These are phyloP conservation scores for Euclidia mi DNA, from an alignment of 2,888 invertebrate species.

Conservation along the genomic window DNA sequence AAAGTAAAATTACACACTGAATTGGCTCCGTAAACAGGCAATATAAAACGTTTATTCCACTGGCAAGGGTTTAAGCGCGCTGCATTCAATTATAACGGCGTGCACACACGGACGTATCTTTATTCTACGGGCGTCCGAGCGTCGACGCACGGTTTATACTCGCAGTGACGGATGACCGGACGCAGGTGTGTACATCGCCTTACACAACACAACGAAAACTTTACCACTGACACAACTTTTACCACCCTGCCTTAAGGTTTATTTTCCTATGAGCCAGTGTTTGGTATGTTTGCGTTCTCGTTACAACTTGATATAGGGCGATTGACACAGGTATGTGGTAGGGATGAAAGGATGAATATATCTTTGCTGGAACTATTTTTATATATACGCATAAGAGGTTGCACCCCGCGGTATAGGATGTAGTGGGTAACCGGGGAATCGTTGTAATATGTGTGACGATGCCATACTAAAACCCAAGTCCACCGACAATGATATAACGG, in stretches of 20 bases:
- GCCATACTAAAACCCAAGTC: background rate
- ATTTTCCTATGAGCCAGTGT: conserved; percentile 11
- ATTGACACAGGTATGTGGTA: conserved; percentile 70
- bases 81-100: conserved; percentile 5
- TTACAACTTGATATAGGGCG: conserved; percentile 61
- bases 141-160: conserved; percentile 56
- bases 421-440: background rate
- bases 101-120: background rate
- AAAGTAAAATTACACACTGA: background rate
- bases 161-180: conserved; percentile 63
- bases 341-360: conserved; percentile 52
- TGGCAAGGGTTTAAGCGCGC: background rate
- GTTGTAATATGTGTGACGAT: background rate
- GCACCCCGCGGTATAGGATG: conserved; percentile 4
- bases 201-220: conserved; percentile 59
- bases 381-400: conserved; percentile 44
- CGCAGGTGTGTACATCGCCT: conserved; percentile 67
- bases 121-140: conserved; percentile 11
- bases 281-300: conserved; percentile 21
- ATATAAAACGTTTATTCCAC: background rate
- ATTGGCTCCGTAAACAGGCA: background rate
- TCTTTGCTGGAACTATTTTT: conserved; percentile 49
- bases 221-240: conserved; percentile 23
- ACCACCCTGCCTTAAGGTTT: conserved; percentile 4
- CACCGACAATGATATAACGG: no score